A percentile compares a stretch with the other conserved stretches of the same genome.
phyloP scores from a whole-genome alignment of 2,888 invertebrate species.

The Hydrotaea cyrtoneurina region DNA sequence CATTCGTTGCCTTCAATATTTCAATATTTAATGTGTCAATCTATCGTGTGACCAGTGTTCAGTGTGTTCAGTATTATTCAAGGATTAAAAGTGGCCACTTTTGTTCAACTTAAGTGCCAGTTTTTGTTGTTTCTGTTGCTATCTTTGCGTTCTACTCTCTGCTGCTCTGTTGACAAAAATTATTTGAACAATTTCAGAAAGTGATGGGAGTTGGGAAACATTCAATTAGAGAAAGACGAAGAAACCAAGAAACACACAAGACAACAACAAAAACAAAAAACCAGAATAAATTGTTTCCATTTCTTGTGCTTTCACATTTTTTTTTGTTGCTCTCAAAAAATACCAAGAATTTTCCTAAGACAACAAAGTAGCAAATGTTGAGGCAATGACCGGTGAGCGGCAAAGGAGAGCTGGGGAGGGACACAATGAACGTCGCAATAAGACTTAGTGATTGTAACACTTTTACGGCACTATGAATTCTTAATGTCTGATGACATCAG shows the following conservation, averaged over 20 bases:
- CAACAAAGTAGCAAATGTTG: neutral
- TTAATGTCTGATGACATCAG: conserved; percentile 60
- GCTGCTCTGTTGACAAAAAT: neutral
- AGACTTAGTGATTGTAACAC: conserved; percentile 51
- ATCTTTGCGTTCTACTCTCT: neutral
- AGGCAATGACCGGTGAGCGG: neutral
- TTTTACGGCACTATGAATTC: conserved; percentile 56
- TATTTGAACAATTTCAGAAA: conserved; percentile 16
- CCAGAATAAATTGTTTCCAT: conserved; percentile 5
- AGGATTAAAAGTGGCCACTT: conserved; percentile 42
- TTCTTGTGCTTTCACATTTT: too few species aligned
- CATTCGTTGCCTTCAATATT: conserved; percentile 5
- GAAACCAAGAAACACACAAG: neutral
- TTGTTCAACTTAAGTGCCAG: conserved; percentile 21
- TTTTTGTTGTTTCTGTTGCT: conserved; percentile 30
- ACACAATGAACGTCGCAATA: conserved; percentile 4
- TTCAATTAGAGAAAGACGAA: conserved; percentile 17
- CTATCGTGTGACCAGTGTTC: neutral
- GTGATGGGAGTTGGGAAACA: conserved; percentile 15
- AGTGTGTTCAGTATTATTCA: conserved; percentile 9
- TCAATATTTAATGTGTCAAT: conserved; percentile 21
- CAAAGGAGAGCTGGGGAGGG: neutral
- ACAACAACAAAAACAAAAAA: neutral
- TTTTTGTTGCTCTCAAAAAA: too few species aligned
- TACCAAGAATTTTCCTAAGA: conserved; percentile 25